Evolutionary conservation across 2,797 vertebrate species (phyloP).

Genomic region (Chromobotia macracanthus): DNA sequence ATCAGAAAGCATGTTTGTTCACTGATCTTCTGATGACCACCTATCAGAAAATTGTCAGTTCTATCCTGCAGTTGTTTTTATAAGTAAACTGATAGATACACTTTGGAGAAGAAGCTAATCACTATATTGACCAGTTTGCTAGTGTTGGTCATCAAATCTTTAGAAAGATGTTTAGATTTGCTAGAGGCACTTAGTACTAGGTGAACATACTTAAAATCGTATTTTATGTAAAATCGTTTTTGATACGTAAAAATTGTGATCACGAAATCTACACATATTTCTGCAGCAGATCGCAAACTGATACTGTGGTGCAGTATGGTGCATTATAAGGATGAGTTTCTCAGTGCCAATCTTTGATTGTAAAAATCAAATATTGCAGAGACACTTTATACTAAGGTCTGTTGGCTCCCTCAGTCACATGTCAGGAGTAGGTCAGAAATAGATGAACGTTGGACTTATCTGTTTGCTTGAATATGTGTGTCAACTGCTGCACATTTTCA

Average conservation of each 20-base stretch:
- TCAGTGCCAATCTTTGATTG: too few relatives aligned
- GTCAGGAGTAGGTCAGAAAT: not conserved
- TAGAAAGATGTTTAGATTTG: not conserved
- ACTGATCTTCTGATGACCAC: not conserved
- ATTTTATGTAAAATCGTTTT: too few relatives aligned
- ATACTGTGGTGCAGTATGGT: too few relatives aligned
- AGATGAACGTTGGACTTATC: not conserved
- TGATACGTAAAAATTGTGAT: not conserved
- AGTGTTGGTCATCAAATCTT: not conserved
- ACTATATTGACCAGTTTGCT: too few relatives aligned
- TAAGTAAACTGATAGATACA: too few relatives aligned
- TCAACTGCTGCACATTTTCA: not conserved
- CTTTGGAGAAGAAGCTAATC: too few relatives aligned
- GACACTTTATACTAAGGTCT: not conserved
- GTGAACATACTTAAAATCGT: too few relatives aligned
- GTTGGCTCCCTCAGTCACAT: slow-evolving; percentile 2
- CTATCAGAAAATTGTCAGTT: too few relatives aligned
- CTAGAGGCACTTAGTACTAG: not conserved
- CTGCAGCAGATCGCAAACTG: too few relatives aligned
- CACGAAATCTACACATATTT: not conserved
- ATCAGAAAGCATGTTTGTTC: not conserved
- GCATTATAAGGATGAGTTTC: too few relatives aligned
- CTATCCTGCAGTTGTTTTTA: too few relatives aligned
- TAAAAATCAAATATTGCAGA: too few relatives aligned
- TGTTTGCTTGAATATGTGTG: not conserved